Evolutionary conservation across 2,113 vertebrate genomes (phyloP).

Genomic region (Laterallus jamaicensis): DNA sequence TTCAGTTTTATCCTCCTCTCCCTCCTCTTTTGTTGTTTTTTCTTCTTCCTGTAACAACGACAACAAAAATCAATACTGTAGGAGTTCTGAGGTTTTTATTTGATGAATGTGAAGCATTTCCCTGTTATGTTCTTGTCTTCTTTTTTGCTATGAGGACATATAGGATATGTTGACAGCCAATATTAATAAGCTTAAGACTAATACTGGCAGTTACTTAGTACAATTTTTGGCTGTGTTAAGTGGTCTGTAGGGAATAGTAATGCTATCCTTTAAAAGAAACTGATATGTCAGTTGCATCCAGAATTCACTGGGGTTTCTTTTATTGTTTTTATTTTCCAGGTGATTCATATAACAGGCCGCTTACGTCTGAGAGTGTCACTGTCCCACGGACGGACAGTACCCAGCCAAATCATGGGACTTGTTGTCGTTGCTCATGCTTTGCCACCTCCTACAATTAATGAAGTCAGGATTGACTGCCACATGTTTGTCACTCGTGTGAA

Average conservation of each 20-base stretch:
- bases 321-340: constrained; percentile 79
- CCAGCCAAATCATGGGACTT: constrained; percentile 96
- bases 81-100: constrained; percentile 5
- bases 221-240: constrained; percentile 15
- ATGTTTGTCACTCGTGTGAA: constrained; percentile 99
- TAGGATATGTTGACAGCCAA: constrained; percentile 21
- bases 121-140: constrained; percentile 32
- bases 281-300: background rate
- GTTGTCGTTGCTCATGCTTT: constrained; percentile 96
- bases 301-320: constrained; percentile 56
- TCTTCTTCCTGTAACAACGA: background rate
- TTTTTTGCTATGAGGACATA: constrained; percentile 36
- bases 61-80: background rate
- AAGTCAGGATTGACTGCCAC: constrained; percentile 99
- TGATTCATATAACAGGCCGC: constrained; percentile 96
- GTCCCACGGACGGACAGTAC: constrained; percentile 90
- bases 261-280: constrained; percentile 39
- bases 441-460: constrained; percentile 97
- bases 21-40: background rate
- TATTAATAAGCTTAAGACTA: constrained; percentile 49
- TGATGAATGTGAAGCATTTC: constrained; percentile 43
- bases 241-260: background rate
- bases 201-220: constrained; percentile 22
- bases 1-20: background rate
- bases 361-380: constrained; percentile 92